Conservation (phyloP, 2,797 vertebrate genomes). For the Hemitrygon akajei region DNA sequence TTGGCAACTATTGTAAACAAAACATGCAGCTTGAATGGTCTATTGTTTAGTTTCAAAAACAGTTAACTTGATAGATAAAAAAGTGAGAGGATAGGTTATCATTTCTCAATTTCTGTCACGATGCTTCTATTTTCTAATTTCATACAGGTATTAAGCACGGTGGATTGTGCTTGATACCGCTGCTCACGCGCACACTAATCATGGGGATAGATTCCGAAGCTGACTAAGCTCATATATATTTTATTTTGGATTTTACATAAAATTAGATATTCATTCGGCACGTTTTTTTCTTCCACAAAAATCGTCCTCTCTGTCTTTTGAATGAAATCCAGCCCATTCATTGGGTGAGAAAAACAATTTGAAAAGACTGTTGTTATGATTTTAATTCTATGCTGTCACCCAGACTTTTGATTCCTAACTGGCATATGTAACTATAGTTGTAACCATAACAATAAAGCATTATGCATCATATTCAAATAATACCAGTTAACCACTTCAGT, state of each 20-base stretch:
- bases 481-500: background rate
- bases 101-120: too few species aligned
- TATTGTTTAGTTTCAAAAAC: background rate
- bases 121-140: background rate
- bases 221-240: background rate
- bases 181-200: background rate
- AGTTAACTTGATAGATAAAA: background rate
- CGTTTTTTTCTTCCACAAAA: background rate
- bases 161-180: background rate
- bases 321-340: background rate
- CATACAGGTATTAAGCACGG: background rate
- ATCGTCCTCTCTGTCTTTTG: background rate
- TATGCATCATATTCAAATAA: conserved; percentile 4
- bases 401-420: conserved; percentile 21
- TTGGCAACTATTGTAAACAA: background rate
- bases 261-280: background rate
- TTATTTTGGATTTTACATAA: background rate
- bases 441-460: conserved; percentile 32
- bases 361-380: background rate
- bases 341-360: background rate
- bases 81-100: background rate
- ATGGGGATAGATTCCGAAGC: background rate
- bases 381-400: conserved; percentile 32
- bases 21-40: background rate
- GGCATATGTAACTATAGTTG: conserved; percentile 27